Conservation (phyloP, 2,797 vertebrate genomes). For the Emydoidea blandingii region DNA sequence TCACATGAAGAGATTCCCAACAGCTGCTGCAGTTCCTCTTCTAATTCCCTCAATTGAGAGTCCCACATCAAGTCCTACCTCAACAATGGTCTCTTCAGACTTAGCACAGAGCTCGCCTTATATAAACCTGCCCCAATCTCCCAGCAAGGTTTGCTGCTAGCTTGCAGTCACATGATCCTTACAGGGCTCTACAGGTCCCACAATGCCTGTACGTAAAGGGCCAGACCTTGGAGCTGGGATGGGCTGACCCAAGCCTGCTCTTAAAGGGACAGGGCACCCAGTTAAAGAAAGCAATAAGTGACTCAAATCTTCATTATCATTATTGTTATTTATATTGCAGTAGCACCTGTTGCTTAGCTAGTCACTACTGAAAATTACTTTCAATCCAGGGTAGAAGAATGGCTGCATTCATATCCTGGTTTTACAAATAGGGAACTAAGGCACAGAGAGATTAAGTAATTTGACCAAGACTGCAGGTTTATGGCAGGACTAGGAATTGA, state of each 20-base stretch:
- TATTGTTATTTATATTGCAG: not conserved
- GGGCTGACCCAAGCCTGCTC: not conserved
- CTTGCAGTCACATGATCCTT: not conserved
- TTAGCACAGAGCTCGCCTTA: not conserved
- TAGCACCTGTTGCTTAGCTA: not conserved
- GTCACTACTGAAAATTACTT: not conserved
- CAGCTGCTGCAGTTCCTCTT: not conserved
- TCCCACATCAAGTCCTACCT: not conserved
- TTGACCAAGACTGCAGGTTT: not conserved
- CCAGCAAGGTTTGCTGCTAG: not conserved
- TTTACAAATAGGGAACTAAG: not conserved
- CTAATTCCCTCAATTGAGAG: not conserved
- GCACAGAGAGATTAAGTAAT: not conserved
- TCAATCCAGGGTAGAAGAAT: not conserved
- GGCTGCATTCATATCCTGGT: not conserved
- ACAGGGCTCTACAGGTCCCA: not conserved
- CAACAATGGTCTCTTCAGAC: not conserved
- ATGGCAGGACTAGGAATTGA: not conserved
- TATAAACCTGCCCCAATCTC: not conserved
- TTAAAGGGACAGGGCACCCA: not conserved
- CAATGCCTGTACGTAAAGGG: not conserved
- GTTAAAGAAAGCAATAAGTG: not conserved
- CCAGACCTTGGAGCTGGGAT: not conserved
- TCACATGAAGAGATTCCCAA: not conserved
- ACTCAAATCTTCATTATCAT: not conserved